Conservation (phyloP, 2,888 invertebrate species). For the Galeruca laticollis region DNA sequence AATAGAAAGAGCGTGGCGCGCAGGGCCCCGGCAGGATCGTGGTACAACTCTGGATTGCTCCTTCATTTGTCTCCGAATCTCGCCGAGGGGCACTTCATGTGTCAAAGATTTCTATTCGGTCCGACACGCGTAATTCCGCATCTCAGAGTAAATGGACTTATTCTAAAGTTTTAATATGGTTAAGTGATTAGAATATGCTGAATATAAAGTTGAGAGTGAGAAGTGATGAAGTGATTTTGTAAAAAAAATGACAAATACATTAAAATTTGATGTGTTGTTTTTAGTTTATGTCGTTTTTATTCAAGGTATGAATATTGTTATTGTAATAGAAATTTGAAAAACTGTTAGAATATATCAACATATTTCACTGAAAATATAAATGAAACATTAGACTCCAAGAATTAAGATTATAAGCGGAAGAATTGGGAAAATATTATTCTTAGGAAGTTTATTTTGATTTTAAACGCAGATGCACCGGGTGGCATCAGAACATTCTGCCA, state of each 20-base stretch:
- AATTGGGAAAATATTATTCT: no score
- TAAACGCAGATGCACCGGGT: no score
- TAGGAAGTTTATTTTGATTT: no score
- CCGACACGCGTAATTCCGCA: neutral
- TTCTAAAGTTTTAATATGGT: constrained; percentile 16
- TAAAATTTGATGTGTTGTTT: constrained; percentile 25
- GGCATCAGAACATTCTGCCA: no score
- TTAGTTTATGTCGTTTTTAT: constrained; percentile 26
- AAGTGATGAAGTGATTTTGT: constrained; percentile 5
- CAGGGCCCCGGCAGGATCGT: constrained; percentile 24
- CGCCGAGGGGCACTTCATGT: constrained; percentile 9
- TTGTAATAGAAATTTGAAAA: neutral
- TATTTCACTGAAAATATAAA: no score
- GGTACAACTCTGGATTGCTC: constrained; percentile 31
- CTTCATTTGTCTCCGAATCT: constrained; percentile 38
- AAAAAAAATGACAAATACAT: constrained; percentile 31
- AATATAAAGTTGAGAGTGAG: constrained; percentile 22
- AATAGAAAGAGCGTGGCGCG: constrained; percentile 17
- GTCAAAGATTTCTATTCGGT: neutral
- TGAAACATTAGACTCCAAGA: no score
- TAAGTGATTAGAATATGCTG: constrained; percentile 19
- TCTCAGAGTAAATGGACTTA: neutral
- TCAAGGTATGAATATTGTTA: constrained; percentile 26
- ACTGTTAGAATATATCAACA: no score
- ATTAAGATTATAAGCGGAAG: no score